Conservation (phyloP, 2,888 invertebrate species). For the Bombylius major region DNA sequence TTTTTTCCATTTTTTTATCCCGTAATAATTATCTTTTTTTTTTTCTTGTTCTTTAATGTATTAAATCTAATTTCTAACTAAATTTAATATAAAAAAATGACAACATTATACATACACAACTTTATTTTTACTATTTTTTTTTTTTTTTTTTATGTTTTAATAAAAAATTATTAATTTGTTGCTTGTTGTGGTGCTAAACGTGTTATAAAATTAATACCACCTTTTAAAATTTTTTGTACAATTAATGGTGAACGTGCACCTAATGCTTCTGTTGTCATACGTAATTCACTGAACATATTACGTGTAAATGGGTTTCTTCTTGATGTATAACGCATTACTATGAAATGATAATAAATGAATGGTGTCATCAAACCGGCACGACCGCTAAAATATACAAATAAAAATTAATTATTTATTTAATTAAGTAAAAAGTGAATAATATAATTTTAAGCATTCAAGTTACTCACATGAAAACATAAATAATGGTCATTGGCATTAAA, state of each 20-base stretch:
- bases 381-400: constrained; percentile 50
- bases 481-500: constrained; percentile 68
- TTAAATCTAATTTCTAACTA: too few relatives aligned
- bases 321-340: constrained; percentile 83
- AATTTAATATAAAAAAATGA: too few relatives aligned
- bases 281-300: constrained; percentile 81
- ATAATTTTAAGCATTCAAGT: constrained; percentile 1
- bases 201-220: constrained; percentile 55
- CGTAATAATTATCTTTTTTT: too few relatives aligned
- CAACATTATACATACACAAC: too few relatives aligned
- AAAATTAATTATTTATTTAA: constrained; percentile 1
- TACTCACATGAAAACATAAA: constrained; percentile 78
- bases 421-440: neutral
- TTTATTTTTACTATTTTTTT: too few relatives aligned
- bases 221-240: constrained; percentile 45
- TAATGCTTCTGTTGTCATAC: constrained; percentile 54
- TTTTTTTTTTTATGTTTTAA: too few relatives aligned
- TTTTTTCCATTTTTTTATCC: too few relatives aligned
- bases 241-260: constrained; percentile 60
- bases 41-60: too few relatives aligned
- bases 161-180: neutral
- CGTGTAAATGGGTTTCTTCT: constrained; percentile 93
- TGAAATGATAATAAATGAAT: constrained; percentile 93
- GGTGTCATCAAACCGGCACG: constrained; percentile 82
- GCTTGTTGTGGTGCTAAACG: constrained; percentile 54